Percentiles rank a stretch among this genome's conserved stretches.
These are phyloP conservation scores for Glaucomys volans DNA, from an alignment of 2,113 vertebrate species.

Conservation along the genomic window DNA sequence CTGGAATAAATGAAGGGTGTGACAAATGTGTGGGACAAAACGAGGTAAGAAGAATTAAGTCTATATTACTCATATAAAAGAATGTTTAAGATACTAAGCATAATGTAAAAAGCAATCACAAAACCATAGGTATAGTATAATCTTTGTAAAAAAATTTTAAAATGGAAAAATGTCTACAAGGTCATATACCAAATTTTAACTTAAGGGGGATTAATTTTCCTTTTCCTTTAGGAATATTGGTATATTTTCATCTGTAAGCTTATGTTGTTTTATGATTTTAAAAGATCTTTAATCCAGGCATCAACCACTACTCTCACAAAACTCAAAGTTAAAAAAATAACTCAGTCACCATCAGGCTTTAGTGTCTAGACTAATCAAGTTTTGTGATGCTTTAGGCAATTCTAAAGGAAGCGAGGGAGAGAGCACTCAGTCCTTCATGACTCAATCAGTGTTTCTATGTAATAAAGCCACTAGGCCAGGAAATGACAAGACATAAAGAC, in stretches of 20 bases:
- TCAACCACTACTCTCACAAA: conserved; percentile 74
- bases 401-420: conserved; percentile 67
- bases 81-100: conserved; percentile 10
- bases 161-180: conserved; percentile 27
- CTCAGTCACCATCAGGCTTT: background rate
- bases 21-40: conserved; percentile 71
- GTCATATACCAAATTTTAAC: conserved; percentile 32
- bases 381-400: background rate
- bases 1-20: conserved; percentile 61
- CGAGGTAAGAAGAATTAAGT: conserved; percentile 16
- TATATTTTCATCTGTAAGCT: conserved; percentile 43
- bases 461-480: conserved; percentile 9
- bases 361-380: conserved; percentile 79
- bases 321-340: conserved; percentile 84
- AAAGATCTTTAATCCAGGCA: conserved; percentile 67
- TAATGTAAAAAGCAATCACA: background rate
- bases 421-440: background rate
- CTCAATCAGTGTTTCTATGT: conserved; percentile 32
- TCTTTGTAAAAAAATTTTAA: conserved; percentile 18
- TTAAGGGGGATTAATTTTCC: background rate
- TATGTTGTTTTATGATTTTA: conserved; percentile 48
- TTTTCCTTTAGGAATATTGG: conserved; percentile 40
- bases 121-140: background rate
- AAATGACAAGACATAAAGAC: conserved; percentile 48
- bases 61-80: conserved; percentile 15